phyloP scores from a whole-genome alignment of 2,888 invertebrate species.

The Neelides folsomi region DNA sequence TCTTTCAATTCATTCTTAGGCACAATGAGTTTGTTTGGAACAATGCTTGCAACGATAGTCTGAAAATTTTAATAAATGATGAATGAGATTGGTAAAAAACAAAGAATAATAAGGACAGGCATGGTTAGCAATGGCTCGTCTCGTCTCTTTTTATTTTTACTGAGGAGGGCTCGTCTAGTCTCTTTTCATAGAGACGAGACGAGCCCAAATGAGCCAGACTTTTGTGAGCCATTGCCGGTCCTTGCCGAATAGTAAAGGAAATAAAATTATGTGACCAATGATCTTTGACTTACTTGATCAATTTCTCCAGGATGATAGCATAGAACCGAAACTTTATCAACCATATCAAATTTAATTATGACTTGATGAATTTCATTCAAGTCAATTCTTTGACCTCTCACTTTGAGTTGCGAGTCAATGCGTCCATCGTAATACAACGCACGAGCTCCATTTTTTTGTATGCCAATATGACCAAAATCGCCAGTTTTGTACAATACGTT shows the following conservation, averaged over 20 bases:
- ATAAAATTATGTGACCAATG: no score
- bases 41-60: conserved; percentile 23
- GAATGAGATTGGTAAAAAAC: no score
- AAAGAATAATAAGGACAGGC: no score
- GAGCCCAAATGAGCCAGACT: no score
- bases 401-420: conserved; percentile 53
- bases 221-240: no score
- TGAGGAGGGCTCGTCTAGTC: no score
- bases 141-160: no score
- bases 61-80: not conserved
- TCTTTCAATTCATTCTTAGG: conserved; percentile 6
- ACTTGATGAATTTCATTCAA: conserved; percentile 68
- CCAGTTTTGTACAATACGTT: conserved; percentile 21
- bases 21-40: conserved; percentile 7
- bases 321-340: conserved; percentile 63
- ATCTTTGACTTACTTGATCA: conserved; percentile 43
- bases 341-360: conserved; percentile 38
- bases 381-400: conserved; percentile 74
- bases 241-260: no score
- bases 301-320: conserved; percentile 60
- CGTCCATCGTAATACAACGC: conserved; percentile 20
- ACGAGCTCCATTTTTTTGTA: conserved; percentile 10
- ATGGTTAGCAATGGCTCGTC: no score
- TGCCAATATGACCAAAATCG: conserved; percentile 23
- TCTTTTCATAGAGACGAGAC: no score